Percentiles rank a stretch among this genome's conserved stretches.
These are phyloP conservation scores for Asbolus verrucosus DNA, from an alignment of 1,140 invertebrate species.

Conservation along the genomic window DNA sequence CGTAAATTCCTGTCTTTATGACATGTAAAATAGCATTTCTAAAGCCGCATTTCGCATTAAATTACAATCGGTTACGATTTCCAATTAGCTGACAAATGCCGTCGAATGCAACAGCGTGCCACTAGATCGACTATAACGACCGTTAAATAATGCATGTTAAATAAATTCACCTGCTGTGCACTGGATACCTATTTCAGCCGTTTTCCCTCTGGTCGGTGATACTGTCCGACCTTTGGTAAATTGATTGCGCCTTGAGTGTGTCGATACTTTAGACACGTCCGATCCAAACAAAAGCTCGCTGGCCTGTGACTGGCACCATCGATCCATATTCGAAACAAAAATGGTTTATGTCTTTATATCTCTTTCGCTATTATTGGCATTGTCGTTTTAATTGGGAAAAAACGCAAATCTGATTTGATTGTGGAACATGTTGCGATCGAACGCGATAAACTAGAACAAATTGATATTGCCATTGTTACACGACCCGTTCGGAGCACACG, in stretches of 20 bases:
- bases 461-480: slow-evolving; percentile 10
- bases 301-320: too few relatives aligned
- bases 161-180: neutral
- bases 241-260: neutral
- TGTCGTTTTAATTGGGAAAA: neutral
- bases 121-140: neutral
- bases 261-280: too few relatives aligned
- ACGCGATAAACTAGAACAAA: neutral
- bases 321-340: too few relatives aligned
- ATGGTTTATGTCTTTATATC: too few relatives aligned
- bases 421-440: neutral
- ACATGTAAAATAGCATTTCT: neutral
- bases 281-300: too few relatives aligned
- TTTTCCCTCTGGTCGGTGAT: neutral
- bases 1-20: neutral
- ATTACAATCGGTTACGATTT: neutral
- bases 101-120: neutral
- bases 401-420: neutral
- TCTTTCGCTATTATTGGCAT: too few relatives aligned
- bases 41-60: too few relatives aligned
- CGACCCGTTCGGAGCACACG: neutral
- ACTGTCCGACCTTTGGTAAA: neutral
- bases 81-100: neutral
- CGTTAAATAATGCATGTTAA: neutral
- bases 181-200: neutral